phyloP scores from a whole-genome alignment of 1,140 invertebrate species.

The Papilio aristodemus region DNA sequence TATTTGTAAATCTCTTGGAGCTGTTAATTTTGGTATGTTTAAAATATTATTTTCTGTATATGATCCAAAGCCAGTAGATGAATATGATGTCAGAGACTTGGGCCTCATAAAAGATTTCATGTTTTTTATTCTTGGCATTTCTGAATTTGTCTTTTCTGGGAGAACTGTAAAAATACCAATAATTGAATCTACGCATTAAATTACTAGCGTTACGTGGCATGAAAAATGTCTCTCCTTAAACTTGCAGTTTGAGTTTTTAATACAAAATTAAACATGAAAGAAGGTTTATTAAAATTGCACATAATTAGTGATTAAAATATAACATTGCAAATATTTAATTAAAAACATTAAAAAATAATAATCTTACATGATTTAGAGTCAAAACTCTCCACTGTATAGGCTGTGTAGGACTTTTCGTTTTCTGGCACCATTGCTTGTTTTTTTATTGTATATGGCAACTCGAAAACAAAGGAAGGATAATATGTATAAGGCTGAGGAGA shows the following conservation, averaged over 20 bases:
- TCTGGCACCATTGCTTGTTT: conserved; percentile 41
- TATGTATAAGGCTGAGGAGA: conserved; percentile 75
- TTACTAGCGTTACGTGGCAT: no score
- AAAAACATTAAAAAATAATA: no score
- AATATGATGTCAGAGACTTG: conserved; percentile 61
- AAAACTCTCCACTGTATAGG: conserved; percentile 70
- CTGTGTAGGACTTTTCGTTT: conserved; percentile 52
- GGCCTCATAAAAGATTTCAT: conserved; percentile 61
- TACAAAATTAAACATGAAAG: no score
- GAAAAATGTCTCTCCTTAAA: no score
- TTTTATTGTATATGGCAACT: conserved; percentile 68
- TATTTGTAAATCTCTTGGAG: conserved; percentile 71
- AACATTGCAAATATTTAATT: no score
- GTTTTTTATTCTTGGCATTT: conserved; percentile 39
- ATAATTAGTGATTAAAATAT: no score
- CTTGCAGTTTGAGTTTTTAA: no score
- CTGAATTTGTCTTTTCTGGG: conserved; percentile 42
- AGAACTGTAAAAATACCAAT: conserved; percentile 48
- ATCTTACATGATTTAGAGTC: conserved; percentile 70
- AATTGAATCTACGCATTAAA: conserved; percentile 24
- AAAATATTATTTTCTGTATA: conserved; percentile 54
- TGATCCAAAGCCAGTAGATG: conserved; percentile 52
- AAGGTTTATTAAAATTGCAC: no score
- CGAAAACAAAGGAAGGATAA: conserved; percentile 74
- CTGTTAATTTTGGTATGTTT: conserved; percentile 62